These are phyloP conservation scores for Eilema caniola DNA, from an alignment of 2,888 invertebrate species.

Conservation along the genomic window DNA sequence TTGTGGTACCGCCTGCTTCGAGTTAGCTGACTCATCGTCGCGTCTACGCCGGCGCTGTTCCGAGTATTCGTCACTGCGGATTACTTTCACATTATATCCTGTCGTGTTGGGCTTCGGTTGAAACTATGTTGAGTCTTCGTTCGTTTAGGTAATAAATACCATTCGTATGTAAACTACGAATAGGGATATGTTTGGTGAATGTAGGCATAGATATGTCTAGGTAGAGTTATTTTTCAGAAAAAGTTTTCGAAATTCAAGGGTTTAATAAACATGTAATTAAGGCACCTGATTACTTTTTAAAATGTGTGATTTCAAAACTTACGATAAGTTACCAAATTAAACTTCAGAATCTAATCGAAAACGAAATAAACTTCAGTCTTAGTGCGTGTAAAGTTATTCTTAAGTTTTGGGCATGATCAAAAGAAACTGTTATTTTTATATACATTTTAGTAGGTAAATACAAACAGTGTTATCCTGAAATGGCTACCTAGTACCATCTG, in stretches of 20 bases:
- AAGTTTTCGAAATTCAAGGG: too few species aligned
- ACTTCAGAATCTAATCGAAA: too few species aligned
- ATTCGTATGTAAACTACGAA: background rate
- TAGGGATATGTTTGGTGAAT: background rate
- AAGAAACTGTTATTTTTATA: too few species aligned
- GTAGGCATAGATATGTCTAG: background rate
- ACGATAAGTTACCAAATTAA: too few species aligned
- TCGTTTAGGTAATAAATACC: background rate
- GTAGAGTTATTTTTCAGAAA: too few species aligned
- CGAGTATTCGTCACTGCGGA: slow-evolving; percentile 9
- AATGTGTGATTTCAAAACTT: too few species aligned
- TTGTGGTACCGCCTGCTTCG: slow-evolving; percentile 1
- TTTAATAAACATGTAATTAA: too few species aligned
- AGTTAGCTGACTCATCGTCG: slow-evolving; percentile 8
- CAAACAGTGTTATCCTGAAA: background rate
- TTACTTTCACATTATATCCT: slow-evolving; percentile 6
- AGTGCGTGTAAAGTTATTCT: too few species aligned
- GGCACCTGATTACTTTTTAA: too few species aligned
- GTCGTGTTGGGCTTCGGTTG: background rate
- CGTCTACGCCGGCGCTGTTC: slow-evolving; percentile 1
- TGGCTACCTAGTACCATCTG: background rate
- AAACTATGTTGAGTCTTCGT: background rate
- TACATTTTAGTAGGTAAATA: background rate
- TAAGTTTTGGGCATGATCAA: too few species aligned
- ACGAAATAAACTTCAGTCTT: too few species aligned